phyloP scores from a whole-genome alignment of 2,113 vertebrate genomes.

The Cryptomyrus ogoouensis region DNA sequence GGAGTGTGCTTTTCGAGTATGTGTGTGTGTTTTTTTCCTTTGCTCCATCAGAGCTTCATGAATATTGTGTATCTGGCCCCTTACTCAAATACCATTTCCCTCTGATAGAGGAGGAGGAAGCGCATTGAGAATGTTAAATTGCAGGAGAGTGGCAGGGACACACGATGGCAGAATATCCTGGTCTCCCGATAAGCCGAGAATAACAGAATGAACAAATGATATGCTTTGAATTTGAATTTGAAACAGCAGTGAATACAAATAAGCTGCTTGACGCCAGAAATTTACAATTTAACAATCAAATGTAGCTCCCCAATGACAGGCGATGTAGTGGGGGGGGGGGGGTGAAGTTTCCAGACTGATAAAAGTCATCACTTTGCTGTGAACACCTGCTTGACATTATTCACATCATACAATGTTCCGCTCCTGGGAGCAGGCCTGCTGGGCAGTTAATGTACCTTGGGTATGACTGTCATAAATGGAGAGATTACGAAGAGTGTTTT shows the following conservation, averaged over 20 bases:
- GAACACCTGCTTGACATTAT: not conserved
- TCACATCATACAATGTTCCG: not conserved
- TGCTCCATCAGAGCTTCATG: not conserved
- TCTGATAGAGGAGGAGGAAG: not conserved
- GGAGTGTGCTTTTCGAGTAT: not conserved
- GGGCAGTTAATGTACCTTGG: constrained; percentile 1
- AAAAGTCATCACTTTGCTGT: not conserved
- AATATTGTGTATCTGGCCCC: not conserved
- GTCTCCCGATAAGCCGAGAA: constrained; percentile 35
- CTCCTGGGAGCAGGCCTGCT: constrained; percentile 1
- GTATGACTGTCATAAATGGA: constrained; percentile 9
- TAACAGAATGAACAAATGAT: constrained; percentile 50
- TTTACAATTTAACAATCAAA: constrained; percentile 9
- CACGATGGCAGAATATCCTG: not conserved
- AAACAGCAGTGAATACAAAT: constrained; percentile 56
- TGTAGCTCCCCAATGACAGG: not conserved
- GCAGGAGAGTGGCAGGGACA: not conserved
- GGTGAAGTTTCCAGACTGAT: not conserved
- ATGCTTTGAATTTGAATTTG: constrained; percentile 57
- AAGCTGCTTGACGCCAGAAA: constrained; percentile 43
- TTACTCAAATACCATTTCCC: constrained; percentile 16
- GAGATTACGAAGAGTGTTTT: constrained; percentile 5
- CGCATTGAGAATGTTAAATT: not conserved
- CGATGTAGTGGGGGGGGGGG: not conserved
- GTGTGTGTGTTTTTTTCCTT: not conserved